A percentile compares a stretch with the other conserved stretches of the same genome.
phyloP scores from a whole-genome alignment of 2,888 invertebrate species.

The Liposcelis brunnea region DNA sequence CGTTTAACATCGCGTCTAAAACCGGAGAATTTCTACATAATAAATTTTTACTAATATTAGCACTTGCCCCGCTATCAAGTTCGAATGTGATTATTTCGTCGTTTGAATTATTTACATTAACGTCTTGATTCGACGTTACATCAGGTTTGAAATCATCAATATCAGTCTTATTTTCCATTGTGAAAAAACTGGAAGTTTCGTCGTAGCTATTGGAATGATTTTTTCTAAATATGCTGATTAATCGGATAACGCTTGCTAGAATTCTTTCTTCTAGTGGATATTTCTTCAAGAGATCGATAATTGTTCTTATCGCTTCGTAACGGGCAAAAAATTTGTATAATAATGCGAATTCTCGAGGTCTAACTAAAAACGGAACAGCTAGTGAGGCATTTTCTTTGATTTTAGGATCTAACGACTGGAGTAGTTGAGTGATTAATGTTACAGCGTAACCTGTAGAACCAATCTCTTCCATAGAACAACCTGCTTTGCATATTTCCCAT shows the following conservation, averaged over 20 bases:
- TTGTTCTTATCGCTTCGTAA: not conserved
- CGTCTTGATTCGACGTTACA: not conserved
- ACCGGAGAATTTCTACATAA: not conserved
- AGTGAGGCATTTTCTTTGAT: not conserved
- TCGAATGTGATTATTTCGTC: slow-evolving; percentile 1
- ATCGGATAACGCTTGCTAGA: not conserved
- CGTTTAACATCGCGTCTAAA: slow-evolving; percentile 4
- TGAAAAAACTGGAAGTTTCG: not conserved
- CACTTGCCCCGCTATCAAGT: not conserved
- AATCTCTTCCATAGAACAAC: slow-evolving; percentile 6
- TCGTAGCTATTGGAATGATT: not conserved
- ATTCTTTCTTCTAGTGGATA: not conserved
- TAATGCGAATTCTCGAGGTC: not conserved
- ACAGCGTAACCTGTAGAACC: not conserved
- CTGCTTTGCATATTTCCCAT: not conserved
- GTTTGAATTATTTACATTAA: not conserved
- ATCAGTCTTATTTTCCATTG: not conserved
- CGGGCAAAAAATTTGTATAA: not conserved
- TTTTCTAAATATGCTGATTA: not conserved
- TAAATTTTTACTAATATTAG: not conserved
- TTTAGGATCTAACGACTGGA: not conserved
- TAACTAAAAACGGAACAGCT: slow-evolving; percentile 2
- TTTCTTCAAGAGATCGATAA: not conserved
- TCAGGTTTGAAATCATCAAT: not conserved
- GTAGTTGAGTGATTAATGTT: not conserved